phyloP scores from a whole-genome alignment of 2,113 vertebrate genomes.

The Galeopterus variegatus region DNA sequence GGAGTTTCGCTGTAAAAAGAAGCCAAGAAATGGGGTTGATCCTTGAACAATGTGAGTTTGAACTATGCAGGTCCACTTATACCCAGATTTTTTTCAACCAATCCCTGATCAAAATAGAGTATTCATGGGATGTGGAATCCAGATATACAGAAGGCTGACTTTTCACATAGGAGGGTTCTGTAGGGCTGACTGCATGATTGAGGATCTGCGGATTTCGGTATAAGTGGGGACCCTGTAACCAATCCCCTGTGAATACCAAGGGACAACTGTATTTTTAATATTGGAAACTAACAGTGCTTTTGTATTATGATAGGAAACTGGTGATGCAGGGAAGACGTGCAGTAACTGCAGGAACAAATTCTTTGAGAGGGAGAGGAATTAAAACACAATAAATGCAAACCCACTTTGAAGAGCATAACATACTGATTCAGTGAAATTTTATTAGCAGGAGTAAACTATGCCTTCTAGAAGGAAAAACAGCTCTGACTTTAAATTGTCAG shows the following conservation, averaged over 20 bases:
- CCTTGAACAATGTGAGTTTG: too few species aligned
- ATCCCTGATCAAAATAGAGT: too few species aligned
- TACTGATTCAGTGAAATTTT: conserved; percentile 33
- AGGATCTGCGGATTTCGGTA: too few species aligned
- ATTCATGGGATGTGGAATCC: too few species aligned
- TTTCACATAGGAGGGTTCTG: too few species aligned
- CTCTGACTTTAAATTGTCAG: conserved; percentile 12
- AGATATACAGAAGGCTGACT: too few species aligned
- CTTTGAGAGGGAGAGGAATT: not conserved
- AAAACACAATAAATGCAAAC: not conserved
- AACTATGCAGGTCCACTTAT: too few species aligned
- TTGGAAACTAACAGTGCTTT: not conserved
- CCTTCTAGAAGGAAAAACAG: not conserved
- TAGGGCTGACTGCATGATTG: too few species aligned
- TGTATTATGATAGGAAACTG: not conserved
- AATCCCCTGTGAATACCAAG: too few species aligned
- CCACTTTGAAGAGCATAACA: not conserved
- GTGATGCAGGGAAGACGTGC: not conserved
- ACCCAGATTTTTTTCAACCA: too few species aligned
- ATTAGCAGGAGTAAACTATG: not conserved
- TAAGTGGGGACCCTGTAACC: too few species aligned
- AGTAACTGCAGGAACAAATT: not conserved
- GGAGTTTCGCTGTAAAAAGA: not conserved
- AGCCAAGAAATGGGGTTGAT: not conserved
- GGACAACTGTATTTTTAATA: not conserved